Evolutionary conservation across 2,113 vertebrate genomes (phyloP).

Genomic region (Lophius piscatorius): DNA sequence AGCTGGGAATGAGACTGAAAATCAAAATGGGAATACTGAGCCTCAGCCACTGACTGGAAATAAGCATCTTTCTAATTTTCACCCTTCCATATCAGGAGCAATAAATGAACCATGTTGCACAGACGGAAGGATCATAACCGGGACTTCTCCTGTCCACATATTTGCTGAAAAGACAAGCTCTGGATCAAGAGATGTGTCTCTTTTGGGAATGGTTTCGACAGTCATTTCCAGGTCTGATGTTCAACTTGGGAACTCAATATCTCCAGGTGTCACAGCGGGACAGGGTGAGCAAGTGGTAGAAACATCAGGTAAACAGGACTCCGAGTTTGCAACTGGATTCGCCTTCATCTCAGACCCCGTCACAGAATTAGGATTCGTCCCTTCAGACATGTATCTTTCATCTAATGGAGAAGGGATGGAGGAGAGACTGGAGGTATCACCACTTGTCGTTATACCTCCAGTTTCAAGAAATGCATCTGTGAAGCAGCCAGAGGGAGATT

Average conservation of each 20-base stretch:
- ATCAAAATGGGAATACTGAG: conserved; percentile 7
- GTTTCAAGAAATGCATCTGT: neutral
- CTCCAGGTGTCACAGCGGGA: conserved; percentile 6
- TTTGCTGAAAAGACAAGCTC: neutral
- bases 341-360: conserved; percentile 10
- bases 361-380: neutral
- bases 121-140: neutral
- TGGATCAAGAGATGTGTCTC: neutral
- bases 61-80: conserved; percentile 15
- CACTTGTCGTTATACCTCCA: neutral
- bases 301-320: conserved; percentile 6
- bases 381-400: neutral
- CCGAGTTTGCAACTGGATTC: neutral
- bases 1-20: neutral
- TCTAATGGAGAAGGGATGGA: neutral
- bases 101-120: neutral
- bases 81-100: neutral
- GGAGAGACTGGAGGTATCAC: neutral
- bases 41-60: conserved; percentile 2
- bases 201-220: conserved; percentile 12
- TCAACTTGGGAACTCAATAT: conserved; percentile 27
- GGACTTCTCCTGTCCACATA: neutral
- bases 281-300: neutral
- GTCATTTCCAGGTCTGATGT: neutral
- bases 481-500: neutral